Base-by-base conservation (phyloP, 2,113 vertebrate species). In the Polypterus senegalus region DNA sequence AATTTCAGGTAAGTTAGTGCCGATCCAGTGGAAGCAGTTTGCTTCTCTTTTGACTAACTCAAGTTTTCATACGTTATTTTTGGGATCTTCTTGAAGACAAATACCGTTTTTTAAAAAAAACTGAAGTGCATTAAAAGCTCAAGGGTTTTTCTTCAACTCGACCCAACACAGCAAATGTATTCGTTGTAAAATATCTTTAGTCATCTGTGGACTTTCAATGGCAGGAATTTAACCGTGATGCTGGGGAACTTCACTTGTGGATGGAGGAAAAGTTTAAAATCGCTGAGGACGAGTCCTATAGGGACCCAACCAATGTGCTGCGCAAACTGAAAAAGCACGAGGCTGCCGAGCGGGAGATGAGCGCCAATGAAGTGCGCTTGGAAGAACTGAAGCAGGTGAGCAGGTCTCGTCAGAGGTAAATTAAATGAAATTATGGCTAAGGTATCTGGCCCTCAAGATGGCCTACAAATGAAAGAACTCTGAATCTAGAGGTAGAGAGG, bases 241-340 rank as follows among this genome's bases (percentile, higher is more conserved):
- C 79, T 2, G 82, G 78, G 1, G 91, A 89, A 69, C 83, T 93
- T 69, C 67, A 84, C 63, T 64, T 91, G 57, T 97, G 93, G 93
- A 88, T 94, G 78, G 86, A 91, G 44, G 91, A 94, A 71, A 97
- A 92, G 69, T 82, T 82, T 54, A 77, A 77, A 73, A 75, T 83
- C 49, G 89, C 78, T 0, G 82, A 81, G 1, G 89, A 90, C 59
- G 86, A 91, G 71, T 88, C 87, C 1, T 87, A 88, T 63, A 77
- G 72, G 6, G 86, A 87, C 53, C 82, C 86, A 49, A 80, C 82
- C 44, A 89, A 87, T 67, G 63, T 89, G 64, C 81, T 89, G 1
- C 74, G 61, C 7, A 92, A 91, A 68, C 82, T 93, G 58, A 90
- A 86, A 79, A 66, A 71, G 67, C 91, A 91, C 3, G 77, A 91